These are phyloP conservation scores for Heliconius nattereri DNA, from an alignment of 1,140 invertebrate genomes.

Conservation along the genomic window DNA sequence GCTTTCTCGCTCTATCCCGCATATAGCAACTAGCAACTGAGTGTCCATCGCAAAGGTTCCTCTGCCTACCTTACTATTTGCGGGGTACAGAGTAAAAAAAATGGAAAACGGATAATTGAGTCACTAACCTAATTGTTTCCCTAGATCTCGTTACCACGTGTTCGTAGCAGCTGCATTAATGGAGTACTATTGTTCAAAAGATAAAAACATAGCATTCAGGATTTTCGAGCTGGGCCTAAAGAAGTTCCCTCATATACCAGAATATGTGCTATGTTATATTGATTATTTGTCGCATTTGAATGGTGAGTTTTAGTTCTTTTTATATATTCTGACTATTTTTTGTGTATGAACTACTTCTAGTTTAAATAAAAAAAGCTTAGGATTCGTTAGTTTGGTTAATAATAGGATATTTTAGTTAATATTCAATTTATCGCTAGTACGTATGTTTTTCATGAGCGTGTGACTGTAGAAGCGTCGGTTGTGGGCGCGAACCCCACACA, in stretches of 20 bases:
- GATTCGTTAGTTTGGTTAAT: too few relatives aligned
- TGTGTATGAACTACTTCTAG: too few relatives aligned
- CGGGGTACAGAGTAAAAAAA: neutral
- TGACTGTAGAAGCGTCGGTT: neutral
- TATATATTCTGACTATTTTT: neutral
- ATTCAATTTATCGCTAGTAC: too few relatives aligned
- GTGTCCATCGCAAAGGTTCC: too few relatives aligned
- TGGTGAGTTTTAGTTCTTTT: constrained; percentile 83
- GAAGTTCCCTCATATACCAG: constrained; percentile 96
- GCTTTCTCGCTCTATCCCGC: too few relatives aligned
- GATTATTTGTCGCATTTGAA: constrained; percentile 99
- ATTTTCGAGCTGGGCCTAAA: constrained; percentile 99
- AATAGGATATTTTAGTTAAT: too few relatives aligned
- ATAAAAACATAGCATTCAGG: constrained; percentile 98
- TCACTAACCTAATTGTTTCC: neutral
- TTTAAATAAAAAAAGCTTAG: too few relatives aligned
- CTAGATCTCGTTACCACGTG: constrained; percentile 92
- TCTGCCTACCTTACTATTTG: too few relatives aligned
- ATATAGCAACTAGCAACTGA: too few relatives aligned
- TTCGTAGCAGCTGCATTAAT: constrained; percentile 98
- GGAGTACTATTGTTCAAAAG: constrained; percentile 99
- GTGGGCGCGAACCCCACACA: neutral
- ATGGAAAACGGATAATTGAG: neutral
- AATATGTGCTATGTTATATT: constrained; percentile 97
- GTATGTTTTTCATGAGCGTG: neutral